A percentile compares a stretch with the other conserved stretches of the same genome.
phyloP scores from a whole-genome alignment of 1,140 invertebrate species.

The Metaphire vulgaris region DNA sequence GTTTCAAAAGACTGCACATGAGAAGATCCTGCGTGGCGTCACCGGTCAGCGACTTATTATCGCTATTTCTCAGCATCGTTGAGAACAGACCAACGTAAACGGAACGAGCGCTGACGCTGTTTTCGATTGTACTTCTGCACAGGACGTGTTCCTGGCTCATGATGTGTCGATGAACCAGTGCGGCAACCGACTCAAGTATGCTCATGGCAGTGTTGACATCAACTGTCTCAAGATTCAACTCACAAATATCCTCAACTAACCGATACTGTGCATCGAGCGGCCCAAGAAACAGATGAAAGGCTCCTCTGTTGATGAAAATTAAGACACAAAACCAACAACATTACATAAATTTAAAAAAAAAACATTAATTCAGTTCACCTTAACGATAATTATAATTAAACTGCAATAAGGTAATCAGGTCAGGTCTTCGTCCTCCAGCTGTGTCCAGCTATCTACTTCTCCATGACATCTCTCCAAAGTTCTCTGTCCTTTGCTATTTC shows the following conservation, averaged over 20 bases:
- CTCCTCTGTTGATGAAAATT: constrained; percentile 54
- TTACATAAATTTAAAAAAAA: not conserved
- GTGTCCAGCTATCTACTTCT: too few relatives aligned
- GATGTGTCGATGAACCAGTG: constrained; percentile 59
- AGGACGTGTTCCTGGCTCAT: constrained; percentile 58
- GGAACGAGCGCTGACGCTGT: constrained; percentile 48
- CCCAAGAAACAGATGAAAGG: constrained; percentile 64
- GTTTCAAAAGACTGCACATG: constrained; percentile 63
- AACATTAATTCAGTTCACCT: not conserved
- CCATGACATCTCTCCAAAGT: too few relatives aligned
- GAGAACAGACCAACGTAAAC: constrained; percentile 62
- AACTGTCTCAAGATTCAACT: constrained; percentile 61
- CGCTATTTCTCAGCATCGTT: constrained; percentile 59
- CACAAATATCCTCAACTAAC: constrained; percentile 62
- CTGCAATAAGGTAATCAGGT: not conserved
- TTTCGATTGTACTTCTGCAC: constrained; percentile 50
- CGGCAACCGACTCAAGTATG: constrained; percentile 66
- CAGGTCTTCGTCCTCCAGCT: too few relatives aligned
- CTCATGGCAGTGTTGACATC: constrained; percentile 67
- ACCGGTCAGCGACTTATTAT: constrained; percentile 52
- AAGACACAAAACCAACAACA: constrained; percentile 17
- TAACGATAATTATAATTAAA: constrained; percentile 3
- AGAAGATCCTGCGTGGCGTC: constrained; percentile 62
- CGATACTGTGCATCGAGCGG: constrained; percentile 74
- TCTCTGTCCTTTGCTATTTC: too few relatives aligned